phyloP scores from a whole-genome alignment of 2,113 vertebrate genomes.

The Vicugna pacos region DNA sequence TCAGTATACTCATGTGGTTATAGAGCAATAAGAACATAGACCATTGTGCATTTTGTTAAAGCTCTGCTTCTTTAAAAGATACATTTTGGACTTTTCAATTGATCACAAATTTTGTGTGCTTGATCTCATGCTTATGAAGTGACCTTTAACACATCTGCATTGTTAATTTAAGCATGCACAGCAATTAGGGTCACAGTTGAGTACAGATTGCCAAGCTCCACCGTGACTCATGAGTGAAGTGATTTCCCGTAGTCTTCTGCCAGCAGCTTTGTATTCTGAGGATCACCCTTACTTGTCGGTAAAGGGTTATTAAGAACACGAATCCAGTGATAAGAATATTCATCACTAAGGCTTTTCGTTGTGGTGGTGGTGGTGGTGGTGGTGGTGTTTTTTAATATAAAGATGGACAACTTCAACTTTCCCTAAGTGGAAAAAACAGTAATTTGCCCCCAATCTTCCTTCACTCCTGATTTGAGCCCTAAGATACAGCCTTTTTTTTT shows the following conservation, averaged over 20 bases:
- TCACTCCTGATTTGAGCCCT: not conserved
- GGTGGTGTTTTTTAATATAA: not conserved
- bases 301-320: not conserved
- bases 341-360: fast-evolving
- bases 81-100: constrained; percentile 81
- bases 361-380: not conserved
- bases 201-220: not conserved
- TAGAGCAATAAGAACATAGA: constrained; percentile 82
- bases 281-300: constrained; percentile 3
- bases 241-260: constrained; percentile 25
- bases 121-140: constrained; percentile 83
- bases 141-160: constrained; percentile 83
- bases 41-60: constrained; percentile 83
- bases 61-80: constrained; percentile 81
- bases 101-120: constrained; percentile 78
- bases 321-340: fast-evolving
- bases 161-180: constrained; percentile 68
- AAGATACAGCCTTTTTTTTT: not conserved
- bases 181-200: not conserved
- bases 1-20: constrained; percentile 67
- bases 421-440: not conserved
- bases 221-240: constrained; percentile 70
- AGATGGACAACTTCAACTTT: not conserved
- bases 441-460: not conserved
- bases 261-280: constrained; percentile 40